Evolutionary conservation across 2,888 invertebrate genomes (phyloP), one percentile per base, ranked within the genome.

Genomic region (Cinara cedri): DNA sequence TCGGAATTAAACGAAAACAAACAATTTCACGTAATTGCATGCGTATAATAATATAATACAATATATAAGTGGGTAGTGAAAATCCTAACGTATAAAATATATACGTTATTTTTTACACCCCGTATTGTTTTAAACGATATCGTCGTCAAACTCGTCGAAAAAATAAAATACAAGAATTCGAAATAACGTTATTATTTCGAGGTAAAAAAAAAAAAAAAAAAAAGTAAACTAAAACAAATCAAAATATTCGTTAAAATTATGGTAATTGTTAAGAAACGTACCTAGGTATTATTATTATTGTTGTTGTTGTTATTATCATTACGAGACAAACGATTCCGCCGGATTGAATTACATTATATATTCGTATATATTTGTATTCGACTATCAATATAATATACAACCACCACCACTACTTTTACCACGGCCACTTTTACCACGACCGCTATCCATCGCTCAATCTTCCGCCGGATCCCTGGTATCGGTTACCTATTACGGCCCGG

Each of bases 321-420:
- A n/a, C n/a, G n/a, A n/a, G 3, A 42, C 65, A 75, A 75, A 75
- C 63, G 63, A 44, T 65, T 75, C 65, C 63, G 16, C 65, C 13
- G 54, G 74, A 65, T 63, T 63, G 24, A 66, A 34, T 26, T 26
- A 44, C 51, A 42, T 63, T 3, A n/a, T n/a, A n/a, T 21, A 57
- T 46, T 66, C 21, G 24, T 34, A 34, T 34, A 4, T 34, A 24
- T 8, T 21, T 1, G 3, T 46, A 42, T n/a, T 46, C 3, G 0
- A 62, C 10, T 75, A n/a, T 65, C 54, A n/a, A 11, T 11, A 55
- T 9, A n/a, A 62, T 4, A n/a, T 11, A 24, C 24, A 14, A 46
- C 24, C 19, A 34, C 34, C 16, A 42, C 14, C 16, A n/a, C 6
- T 21, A 24, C 14, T 8, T 46, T 13, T 8, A 46, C 11, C 19